These are phyloP conservation scores for Epirrita christyi DNA, from an alignment of 2,888 invertebrate species.

Conservation along the genomic window DNA sequence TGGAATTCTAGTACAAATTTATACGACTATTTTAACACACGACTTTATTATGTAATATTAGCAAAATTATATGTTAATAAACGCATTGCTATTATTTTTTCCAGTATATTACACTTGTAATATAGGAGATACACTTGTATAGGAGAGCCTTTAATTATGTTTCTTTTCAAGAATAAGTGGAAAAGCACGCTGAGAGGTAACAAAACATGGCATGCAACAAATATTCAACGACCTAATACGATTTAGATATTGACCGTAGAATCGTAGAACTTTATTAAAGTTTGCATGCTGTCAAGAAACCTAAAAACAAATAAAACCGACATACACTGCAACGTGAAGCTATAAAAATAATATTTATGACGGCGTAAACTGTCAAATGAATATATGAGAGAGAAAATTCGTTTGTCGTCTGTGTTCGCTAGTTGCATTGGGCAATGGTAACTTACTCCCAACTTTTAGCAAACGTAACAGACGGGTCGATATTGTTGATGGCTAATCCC, in stretches of 20 bases:
- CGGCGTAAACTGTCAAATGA: constrained; percentile 42
- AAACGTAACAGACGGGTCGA: too few species aligned
- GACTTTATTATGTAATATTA: too few species aligned
- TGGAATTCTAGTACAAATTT: too few species aligned
- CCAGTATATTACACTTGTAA: too few species aligned
- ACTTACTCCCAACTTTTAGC: too few species aligned
- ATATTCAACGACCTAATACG: not conserved
- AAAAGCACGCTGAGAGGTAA: not conserved
- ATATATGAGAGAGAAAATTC: constrained; percentile 44
- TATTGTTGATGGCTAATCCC: too few species aligned
- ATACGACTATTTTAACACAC: too few species aligned
- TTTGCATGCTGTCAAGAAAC: constrained; percentile 16
- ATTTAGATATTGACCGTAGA: constrained; percentile 2
- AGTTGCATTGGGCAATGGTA: constrained; percentile 24
- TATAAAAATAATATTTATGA: constrained; percentile 48
- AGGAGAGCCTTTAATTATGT: too few species aligned
- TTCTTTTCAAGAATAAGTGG: too few species aligned
- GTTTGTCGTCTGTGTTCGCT: constrained; percentile 34
- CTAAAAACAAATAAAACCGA: constrained; percentile 32
- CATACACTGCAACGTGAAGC: constrained; percentile 28
- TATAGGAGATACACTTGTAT: too few species aligned
- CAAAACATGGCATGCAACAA: not conserved
- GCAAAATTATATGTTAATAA: too few species aligned
- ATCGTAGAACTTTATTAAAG: constrained; percentile 11
- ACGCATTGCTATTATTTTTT: too few species aligned